A percentile compares a stretch with the other conserved stretches of the same genome.
Conservation (phyloP, 2,888 invertebrate genomes). For the Hirtodrosophila confusa region DNA sequence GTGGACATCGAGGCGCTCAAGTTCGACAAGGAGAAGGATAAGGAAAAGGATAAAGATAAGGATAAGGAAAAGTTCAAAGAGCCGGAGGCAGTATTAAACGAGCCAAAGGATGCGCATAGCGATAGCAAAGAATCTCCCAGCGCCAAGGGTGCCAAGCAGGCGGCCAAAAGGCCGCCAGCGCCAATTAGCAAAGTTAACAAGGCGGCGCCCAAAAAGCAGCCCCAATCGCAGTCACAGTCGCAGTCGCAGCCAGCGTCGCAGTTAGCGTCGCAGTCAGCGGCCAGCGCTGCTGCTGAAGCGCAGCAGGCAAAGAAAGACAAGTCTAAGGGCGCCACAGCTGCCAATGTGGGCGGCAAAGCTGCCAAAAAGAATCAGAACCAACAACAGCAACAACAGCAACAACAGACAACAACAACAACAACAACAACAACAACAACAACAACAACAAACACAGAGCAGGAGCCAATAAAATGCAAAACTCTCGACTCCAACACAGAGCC, state of each 20-base stretch:
- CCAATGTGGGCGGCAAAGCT: conserved; percentile 19
- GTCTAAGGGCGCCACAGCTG: conserved; percentile 1
- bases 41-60: conserved; percentile 25
- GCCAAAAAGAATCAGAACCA: conserved; percentile 31
- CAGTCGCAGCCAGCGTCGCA: conserved; percentile 19
- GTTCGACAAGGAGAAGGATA: conserved; percentile 10
- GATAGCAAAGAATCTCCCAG: conserved; percentile 45
- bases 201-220: conserved; percentile 23
- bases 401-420: not conserved
- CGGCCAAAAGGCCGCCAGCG: conserved; percentile 42
- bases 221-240: conserved; percentile 2
- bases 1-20: conserved; percentile 28
- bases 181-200: conserved; percentile 17
- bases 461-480: not conserved
- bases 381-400: conserved; percentile 5
- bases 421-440: not conserved
- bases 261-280: conserved; percentile 29
- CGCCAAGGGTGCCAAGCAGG: conserved; percentile 44
- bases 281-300: conserved; percentile 24
- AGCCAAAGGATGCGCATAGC: conserved; percentile 32
- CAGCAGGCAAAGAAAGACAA: conserved; percentile 30
- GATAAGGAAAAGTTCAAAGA: conserved; percentile 36
- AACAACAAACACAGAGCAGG: not conserved
- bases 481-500: conserved; percentile 77
- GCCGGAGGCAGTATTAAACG: conserved; percentile 32